phyloP scores from a whole-genome alignment of 2,113 vertebrate genomes.

The Hemibagrus wyckioides region DNA sequence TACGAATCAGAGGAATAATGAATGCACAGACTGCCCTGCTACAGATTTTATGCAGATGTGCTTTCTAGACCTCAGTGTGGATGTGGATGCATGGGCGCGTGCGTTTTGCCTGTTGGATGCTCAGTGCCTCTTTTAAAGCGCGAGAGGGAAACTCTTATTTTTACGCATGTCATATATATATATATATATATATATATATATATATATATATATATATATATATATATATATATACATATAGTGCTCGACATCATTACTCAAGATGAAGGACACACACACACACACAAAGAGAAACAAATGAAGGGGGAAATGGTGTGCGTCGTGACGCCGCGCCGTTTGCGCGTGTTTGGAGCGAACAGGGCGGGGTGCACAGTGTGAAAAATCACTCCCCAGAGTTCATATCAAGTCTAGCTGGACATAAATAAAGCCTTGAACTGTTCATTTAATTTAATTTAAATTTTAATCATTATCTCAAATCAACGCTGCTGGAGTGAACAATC shows the following conservation, averaged over 20 bases:
- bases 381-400: neutral
- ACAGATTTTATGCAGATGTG: neutral
- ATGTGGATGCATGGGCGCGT: neutral
- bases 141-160: neutral
- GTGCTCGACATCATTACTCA: neutral
- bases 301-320: neutral
- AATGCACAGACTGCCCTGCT: neutral
- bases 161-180: neutral
- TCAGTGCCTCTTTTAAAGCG: neutral
- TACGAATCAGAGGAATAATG: no score
- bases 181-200: neutral
- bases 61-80: neutral
- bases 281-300: neutral
- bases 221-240: no score
- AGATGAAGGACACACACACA: neutral
- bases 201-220: neutral
- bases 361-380: neutral
- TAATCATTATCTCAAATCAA: no score
- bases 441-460: neutral
- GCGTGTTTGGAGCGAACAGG: neutral
- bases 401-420: neutral
- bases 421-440: neutral
- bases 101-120: slow-evolving; percentile 18
- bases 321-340: neutral
- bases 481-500: neutral